Evolutionary conservation across 1,140 invertebrate genomes (phyloP).

Genomic region (Micrasema minimum): DNA sequence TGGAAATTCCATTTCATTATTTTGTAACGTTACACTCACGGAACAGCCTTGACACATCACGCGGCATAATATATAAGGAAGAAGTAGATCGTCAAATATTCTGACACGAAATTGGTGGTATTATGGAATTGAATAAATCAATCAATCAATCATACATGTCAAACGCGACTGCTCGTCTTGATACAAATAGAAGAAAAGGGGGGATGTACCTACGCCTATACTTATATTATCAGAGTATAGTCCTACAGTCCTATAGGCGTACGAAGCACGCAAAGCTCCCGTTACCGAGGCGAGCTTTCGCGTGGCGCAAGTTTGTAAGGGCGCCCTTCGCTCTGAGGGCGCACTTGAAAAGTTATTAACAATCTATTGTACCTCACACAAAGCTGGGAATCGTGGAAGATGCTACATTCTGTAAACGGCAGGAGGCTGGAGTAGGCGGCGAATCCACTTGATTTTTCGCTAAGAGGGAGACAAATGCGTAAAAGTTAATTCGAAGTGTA

Average conservation of each 20-base stretch:
- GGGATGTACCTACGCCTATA: too few relatives aligned
- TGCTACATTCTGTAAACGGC: conserved; percentile 44
- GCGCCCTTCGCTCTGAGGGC: conserved; percentile 28
- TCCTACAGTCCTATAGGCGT: background rate
- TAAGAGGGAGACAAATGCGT: background rate
- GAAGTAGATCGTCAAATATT: background rate
- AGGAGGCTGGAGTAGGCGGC: background rate
- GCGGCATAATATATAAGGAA: background rate
- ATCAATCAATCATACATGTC: conserved; percentile 23
- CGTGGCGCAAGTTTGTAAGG: conserved; percentile 30
- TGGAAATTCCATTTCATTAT: too few relatives aligned
- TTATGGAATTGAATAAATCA: conserved; percentile 15
- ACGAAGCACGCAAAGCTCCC: conserved; percentile 6
- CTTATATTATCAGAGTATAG: too few relatives aligned
- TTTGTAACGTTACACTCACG: too few relatives aligned
- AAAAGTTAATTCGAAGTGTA: conserved; percentile 11
- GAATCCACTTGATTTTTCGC: background rate
- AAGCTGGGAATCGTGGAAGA: conserved; percentile 48
- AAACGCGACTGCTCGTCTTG: conserved; percentile 3
- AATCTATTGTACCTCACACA: conserved; percentile 52
- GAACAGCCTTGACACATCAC: too few relatives aligned
- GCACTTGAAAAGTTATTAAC: conserved; percentile 54
- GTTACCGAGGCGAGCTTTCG: conserved; percentile 16
- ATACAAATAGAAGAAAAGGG: conserved; percentile 9
- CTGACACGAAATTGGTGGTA: conserved; percentile 8